Evolutionary conservation across 2,888 invertebrate species (phyloP), one percentile per base, ranked within the genome.

Genomic region (Pyralis farinalis): DNA sequence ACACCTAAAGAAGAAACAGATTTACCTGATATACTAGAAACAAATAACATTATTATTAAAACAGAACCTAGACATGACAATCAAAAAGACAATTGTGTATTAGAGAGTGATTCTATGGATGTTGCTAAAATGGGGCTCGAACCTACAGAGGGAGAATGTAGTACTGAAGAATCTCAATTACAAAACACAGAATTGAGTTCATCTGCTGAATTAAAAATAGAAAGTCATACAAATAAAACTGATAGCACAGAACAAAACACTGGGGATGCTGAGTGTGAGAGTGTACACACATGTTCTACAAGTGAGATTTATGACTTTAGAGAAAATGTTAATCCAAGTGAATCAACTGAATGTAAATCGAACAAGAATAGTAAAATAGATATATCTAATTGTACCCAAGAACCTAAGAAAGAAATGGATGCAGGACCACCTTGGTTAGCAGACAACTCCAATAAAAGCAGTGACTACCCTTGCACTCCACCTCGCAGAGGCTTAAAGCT

Each of bases 401-500:
- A 86, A 49, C 65, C 76, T 9, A 86, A 78, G 55, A 86, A 79
- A 55, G 86, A 85, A 57, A 58, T 71, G 16, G 83, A 73, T 36
- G 64, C 71, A 20, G 81, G 77, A 22, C 85, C 84, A 12, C 80
- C 83, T 21, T 85, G 85, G 87, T 54, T 84, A 61, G 76, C 61
- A 46, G 89, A 84, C 47, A 85, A 80, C 56, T 80, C 84, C n/a
- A 86, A 84, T 48, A 84, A 80, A 58, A 78, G 81, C 52, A 75
- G 71, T 52, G 86, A 83, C 47, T 88, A 88, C 50, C 92, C 92
- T 1, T 88, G 86, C 44, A 91, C 92, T 10, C 92, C 92, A 9
- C 92, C 92, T 34, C 78, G 91, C 4, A 84, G 91, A 37, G 91
- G 94, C 3, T 74, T 96, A 37, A 96, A 96, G 68, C 74, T 97